phyloP scores from a whole-genome alignment of 2,797 vertebrate genomes.

The Crocodylus rhombifer region DNA sequence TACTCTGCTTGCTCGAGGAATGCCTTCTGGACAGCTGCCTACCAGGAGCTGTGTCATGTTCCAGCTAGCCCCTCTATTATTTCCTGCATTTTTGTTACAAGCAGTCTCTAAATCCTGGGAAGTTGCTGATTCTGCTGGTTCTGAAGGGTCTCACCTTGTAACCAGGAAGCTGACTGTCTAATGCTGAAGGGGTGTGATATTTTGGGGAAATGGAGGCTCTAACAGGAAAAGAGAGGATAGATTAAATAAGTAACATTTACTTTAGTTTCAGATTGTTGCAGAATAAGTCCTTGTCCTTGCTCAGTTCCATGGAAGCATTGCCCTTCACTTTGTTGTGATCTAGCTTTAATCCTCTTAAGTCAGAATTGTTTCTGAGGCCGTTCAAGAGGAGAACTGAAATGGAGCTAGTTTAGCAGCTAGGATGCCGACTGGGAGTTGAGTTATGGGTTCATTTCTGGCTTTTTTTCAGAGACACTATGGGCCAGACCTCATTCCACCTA shows the following conservation, averaged over 20 bases:
- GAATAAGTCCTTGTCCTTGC: not conserved
- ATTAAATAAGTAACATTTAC: not conserved
- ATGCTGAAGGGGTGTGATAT: accelerated
- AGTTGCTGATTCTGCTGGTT: not conserved
- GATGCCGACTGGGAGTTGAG: not conserved
- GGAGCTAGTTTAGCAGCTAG: not conserved
- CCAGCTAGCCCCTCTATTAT: not conserved
- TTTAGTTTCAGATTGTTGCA: not conserved
- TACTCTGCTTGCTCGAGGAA: not conserved
- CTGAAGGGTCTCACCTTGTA: not conserved
- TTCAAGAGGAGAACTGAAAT: not conserved
- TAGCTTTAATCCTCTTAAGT: not conserved
- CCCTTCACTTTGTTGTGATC: not conserved
- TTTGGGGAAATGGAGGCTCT: too few species aligned
- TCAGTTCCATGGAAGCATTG: accelerated
- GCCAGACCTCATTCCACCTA: too few species aligned
- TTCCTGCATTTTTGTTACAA: not conserved
- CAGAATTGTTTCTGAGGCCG: not conserved
- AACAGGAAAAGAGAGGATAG: not conserved
- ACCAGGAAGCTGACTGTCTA: not conserved
- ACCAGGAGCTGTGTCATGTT: accelerated
- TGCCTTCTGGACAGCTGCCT: not conserved
- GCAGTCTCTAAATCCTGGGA: not conserved
- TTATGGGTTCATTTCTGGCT: not conserved
- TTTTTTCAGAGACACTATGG: too few species aligned